Evolutionary conservation across 1,140 invertebrate genomes (phyloP), one percentile per base, ranked within the genome.

Genomic region (Melanaphis sacchari): DNA sequence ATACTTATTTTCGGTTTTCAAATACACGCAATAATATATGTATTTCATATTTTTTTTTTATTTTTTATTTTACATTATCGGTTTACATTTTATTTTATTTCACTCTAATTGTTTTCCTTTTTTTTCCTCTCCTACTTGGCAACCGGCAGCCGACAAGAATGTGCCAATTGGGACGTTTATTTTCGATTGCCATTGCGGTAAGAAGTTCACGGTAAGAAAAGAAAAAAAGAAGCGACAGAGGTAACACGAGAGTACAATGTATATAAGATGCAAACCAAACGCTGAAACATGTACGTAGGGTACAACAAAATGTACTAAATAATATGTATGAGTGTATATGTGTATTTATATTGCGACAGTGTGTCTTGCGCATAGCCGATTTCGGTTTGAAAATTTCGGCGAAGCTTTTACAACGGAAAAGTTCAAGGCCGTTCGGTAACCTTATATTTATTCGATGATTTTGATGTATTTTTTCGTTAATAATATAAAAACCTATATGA

Each of bases 131-230:
- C 46, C 91, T 82, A 93, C 91, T 93, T 93, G 91, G 91, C 91
- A 93, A 93, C 81, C 36, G 76, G 36, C 46, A 26, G 41, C 24
- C n/a, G 81, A 93, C 84, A 93, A 93, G 91, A 93, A 93, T 93
- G 91, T 85, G 91, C 91, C 91, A 93, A 93, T 93, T 93, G 81
- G 91, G 91, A 93, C 91, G 91, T 93, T 93, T 93, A 93, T 93
- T 93, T 93, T 93, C 91, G 91, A 93, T 93, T 85, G 38, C 36
- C 54, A 46, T 76, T n/a, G 59, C 15, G 59, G 59, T 76, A 26
- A 92, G 91, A 92, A 92, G 91, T 92, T 92, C 91, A 92, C 91
- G 76, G 91, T 36, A 76, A 76, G 59, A 76, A 76, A n/a, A 76
- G 11, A 76, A 76, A 76, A 66, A 76, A 76, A 76, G 11, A 89